phyloP scores from a whole-genome alignment of 2,113 vertebrate species.

The Notothenia coriiceps region DNA sequence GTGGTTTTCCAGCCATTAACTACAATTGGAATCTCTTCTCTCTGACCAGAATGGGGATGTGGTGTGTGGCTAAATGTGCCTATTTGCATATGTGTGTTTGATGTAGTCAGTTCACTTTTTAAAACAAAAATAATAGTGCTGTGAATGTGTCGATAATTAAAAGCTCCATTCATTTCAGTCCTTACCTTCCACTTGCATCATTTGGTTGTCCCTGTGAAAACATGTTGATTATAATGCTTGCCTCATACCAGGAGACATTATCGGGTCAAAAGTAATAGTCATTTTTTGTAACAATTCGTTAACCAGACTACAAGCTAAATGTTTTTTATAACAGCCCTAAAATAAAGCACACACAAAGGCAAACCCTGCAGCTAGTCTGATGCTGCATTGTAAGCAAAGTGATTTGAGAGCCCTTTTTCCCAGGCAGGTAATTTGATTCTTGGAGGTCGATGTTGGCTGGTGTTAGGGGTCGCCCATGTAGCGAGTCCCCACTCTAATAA shows the following conservation, averaged over 20 bases:
- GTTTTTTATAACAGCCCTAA: slow-evolving; percentile 6
- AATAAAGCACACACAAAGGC: slow-evolving; percentile 28
- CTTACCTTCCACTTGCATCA: slow-evolving; percentile 4
- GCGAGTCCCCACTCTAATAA: slow-evolving; percentile 70
- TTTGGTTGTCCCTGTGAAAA: slow-evolving; percentile 7
- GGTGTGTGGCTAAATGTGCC: background rate
- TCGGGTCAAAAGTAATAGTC: background rate
- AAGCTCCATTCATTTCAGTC: slow-evolving; percentile 23
- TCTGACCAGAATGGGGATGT: slow-evolving; percentile 14
- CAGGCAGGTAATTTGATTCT: slow-evolving; percentile 72
- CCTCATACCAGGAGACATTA: background rate
- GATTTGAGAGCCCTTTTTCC: slow-evolving; percentile 68
- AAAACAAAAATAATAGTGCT: slow-evolving; percentile 22
- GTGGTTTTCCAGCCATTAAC: slow-evolving; percentile 69
- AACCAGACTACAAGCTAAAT: background rate
- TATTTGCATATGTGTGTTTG: background rate
- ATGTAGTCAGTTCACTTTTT: slow-evolving; percentile 22
- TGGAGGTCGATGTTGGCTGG: slow-evolving; percentile 56
- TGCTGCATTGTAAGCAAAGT: slow-evolving; percentile 61
- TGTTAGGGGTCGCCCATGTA: slow-evolving; percentile 60
- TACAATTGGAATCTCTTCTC: slow-evolving; percentile 37
- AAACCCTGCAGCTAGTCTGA: slow-evolving; percentile 22
- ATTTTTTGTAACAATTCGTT: background rate
- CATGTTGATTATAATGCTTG: slow-evolving; percentile 27
- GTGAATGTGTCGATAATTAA: slow-evolving; percentile 57